These are phyloP conservation scores for Crotalus viridis DNA, from an alignment of 2,113 vertebrate species.

Conservation along the genomic window DNA sequence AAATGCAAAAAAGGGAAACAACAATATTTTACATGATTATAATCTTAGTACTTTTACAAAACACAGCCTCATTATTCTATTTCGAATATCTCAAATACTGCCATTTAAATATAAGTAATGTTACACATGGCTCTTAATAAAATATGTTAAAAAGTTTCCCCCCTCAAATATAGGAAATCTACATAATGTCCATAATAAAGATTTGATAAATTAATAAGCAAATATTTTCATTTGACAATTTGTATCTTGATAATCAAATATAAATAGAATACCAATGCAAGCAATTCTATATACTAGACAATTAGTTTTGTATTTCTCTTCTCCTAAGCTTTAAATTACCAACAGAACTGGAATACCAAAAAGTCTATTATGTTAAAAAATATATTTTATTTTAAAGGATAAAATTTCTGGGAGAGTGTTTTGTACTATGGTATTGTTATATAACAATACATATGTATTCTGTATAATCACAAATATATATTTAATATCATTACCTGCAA, in stretches of 20 bases:
- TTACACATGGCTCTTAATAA: background rate
- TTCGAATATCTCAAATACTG: background rate
- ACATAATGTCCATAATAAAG: background rate
- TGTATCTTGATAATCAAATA: background rate
- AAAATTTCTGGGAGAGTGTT: background rate
- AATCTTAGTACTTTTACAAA: background rate
- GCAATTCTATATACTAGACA: background rate
- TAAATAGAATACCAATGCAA: background rate
- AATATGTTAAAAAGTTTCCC: background rate
- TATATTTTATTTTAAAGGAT: background rate
- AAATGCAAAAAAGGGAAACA: background rate
- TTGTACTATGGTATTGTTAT: background rate
- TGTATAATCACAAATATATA: background rate
- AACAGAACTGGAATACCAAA: background rate
- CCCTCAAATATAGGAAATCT: background rate
- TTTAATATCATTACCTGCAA: slow-evolving; percentile 73
- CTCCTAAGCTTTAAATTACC: background rate
- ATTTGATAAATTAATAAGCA: background rate
- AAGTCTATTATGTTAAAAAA: background rate
- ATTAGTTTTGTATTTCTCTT: background rate
- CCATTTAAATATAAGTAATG: background rate
- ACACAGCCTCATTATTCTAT: background rate
- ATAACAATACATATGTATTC: background rate
- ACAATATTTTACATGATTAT: background rate
- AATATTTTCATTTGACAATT: background rate